phyloP scores from a whole-genome alignment of 2,888 invertebrate genomes.

The Neoaliturus tenellus region DNA sequence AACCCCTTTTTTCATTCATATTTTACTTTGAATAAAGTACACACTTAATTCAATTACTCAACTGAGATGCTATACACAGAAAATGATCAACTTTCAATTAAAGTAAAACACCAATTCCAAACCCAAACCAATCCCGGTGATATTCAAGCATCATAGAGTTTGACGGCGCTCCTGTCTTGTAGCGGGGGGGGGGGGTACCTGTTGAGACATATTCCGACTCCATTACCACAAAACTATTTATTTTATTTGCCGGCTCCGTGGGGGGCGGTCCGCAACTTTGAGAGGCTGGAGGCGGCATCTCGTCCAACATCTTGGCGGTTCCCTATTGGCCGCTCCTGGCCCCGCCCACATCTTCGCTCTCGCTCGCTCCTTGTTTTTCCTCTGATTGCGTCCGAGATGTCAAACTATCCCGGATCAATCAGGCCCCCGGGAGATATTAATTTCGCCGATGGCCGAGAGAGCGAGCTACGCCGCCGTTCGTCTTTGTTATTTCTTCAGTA shows the following conservation, averaged over 20 bases:
- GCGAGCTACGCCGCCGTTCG: slow-evolving; percentile 12
- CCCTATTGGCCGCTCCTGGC: neutral
- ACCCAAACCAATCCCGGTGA: neutral
- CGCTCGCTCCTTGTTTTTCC: slow-evolving; percentile 8
- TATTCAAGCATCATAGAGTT: neutral
- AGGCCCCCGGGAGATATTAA: slow-evolving; percentile 34
- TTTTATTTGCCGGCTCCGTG: slow-evolving; percentile 24
- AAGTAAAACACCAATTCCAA: neutral
- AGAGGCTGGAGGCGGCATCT: slow-evolving; percentile 40
- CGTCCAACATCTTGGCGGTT: neutral
- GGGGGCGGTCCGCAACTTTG: neutral
- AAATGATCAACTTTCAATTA: no score
- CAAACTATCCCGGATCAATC: slow-evolving; percentile 45
- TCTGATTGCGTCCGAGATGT: slow-evolving; percentile 32
- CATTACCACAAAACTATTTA: slow-evolving; percentile 36
- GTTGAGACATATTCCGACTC: slow-evolving; percentile 12
- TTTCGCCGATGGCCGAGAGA: neutral
- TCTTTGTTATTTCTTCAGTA: slow-evolving; percentile 40
- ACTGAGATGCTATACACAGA: no score
- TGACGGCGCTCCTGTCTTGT: neutral
- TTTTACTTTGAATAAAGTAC: no score
- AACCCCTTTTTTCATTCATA: no score
- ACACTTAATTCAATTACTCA: no score
- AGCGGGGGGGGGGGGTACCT: neutral
- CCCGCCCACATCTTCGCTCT: slow-evolving; percentile 26